These are phyloP conservation scores for Sandelia bainsii DNA, from an alignment of 2,797 vertebrate species.

Conservation along the genomic window DNA sequence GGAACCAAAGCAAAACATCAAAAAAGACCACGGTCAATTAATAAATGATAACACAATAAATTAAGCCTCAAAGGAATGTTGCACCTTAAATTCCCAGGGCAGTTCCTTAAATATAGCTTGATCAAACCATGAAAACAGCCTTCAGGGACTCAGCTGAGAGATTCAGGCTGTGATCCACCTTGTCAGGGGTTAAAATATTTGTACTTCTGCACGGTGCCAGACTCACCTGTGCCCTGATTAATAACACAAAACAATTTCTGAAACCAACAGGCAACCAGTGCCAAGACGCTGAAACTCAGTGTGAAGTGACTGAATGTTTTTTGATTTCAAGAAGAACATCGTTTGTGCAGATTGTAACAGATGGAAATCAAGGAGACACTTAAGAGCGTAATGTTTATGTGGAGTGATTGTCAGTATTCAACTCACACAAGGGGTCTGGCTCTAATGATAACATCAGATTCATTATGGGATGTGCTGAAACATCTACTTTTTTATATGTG, in stretches of 20 bases:
- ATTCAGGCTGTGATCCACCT: conserved; percentile 36
- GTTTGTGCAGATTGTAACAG: not conserved
- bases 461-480: not conserved
- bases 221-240: conserved; percentile 43
- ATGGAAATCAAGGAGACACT: not conserved
- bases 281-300: not conserved
- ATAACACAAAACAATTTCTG: conserved; percentile 20
- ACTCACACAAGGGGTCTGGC: not conserved
- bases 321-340: not conserved
- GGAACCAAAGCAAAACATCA: not conserved
- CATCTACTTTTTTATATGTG: conserved; percentile 2
- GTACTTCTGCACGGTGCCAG: conserved; percentile 20
- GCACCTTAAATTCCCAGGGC: not conserved
- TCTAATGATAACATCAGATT: not conserved
- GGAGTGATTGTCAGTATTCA: not conserved
- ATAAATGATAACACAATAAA: conserved; percentile 11
- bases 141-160: not conserved
- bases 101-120: conserved; percentile 9
- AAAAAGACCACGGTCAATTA: not conserved
- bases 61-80: not conserved
- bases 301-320: not conserved
- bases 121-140: conserved; percentile 26
- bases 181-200: conserved; percentile 41
- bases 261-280: conserved; percentile 41
- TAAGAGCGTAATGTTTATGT: not conserved